A percentile compares a stretch with the other conserved stretches of the same genome.
These are phyloP conservation scores for Chascanopsetta lugubris DNA, from an alignment of 2,113 vertebrate genomes.

Conservation along the genomic window DNA sequence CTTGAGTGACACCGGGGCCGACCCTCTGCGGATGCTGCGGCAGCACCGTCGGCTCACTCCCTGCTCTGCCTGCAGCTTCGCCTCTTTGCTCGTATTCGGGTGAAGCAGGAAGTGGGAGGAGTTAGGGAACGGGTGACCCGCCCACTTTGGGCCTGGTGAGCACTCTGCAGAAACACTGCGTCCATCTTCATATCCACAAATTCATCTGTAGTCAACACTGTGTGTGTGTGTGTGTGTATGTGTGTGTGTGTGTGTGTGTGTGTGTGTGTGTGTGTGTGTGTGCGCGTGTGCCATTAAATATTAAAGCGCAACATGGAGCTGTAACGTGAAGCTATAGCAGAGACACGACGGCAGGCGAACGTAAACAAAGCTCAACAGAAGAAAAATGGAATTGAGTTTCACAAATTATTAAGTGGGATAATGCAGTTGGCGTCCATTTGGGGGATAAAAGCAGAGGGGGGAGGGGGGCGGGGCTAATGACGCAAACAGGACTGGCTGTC, in stretches of 20 bases:
- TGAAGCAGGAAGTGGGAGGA: no score
- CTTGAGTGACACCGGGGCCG: no score
- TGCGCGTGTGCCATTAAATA: neutral
- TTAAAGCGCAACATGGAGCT: neutral
- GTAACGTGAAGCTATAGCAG: neutral
- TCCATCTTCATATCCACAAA: neutral
- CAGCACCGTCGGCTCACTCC: no score
- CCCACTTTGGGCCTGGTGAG: no score
- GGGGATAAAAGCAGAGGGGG: constrained; percentile 52
- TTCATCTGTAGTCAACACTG: neutral
- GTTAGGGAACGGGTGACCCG: no score
- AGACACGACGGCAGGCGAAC: neutral
- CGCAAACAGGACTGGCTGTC: constrained; percentile 29
- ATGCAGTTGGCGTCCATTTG: constrained; percentile 57
- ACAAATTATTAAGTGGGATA: constrained; percentile 60
- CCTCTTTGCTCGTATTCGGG: no score
- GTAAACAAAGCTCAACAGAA: constrained; percentile 38
- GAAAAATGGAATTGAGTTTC: constrained; percentile 35
- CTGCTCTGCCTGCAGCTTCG: no score
- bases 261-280: no score
- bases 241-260: no score
- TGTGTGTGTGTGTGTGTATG: no score
- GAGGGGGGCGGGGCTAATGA: constrained; percentile 7
- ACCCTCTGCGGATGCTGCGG: no score
- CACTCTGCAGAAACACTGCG: no score